Percentiles rank a stretch among this genome's conserved stretches.
Evolutionary conservation across 2,888 invertebrate species (phyloP).

Genomic region (Hypomecis punctinalis): DNA sequence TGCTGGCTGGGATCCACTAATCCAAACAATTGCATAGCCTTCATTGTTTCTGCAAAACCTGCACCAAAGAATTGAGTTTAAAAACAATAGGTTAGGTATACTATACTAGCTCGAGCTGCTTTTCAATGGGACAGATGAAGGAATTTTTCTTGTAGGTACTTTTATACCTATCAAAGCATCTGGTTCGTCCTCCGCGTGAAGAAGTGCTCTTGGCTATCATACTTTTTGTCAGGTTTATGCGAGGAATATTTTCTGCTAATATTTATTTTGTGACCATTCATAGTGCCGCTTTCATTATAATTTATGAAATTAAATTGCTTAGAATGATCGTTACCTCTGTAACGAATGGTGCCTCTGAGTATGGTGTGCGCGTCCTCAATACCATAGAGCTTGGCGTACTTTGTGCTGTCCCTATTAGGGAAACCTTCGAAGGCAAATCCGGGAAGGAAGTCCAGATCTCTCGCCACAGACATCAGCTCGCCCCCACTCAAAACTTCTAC

Average conservation of each 20-base stretch:
- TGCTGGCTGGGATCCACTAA: conserved; percentile 94
- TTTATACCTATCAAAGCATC: no score
- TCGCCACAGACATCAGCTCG: conserved; percentile 92
- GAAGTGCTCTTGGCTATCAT: no score
- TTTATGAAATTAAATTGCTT: no score
- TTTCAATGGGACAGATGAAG: no score
- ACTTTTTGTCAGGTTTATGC: no score
- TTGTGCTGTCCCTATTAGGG: conserved; percentile 97
- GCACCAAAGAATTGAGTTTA: conserved; percentile 12
- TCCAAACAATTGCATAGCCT: conserved; percentile 94
- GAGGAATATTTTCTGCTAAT: no score
- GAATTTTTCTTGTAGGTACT: no score
- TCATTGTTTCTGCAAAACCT: conserved; percentile 95
- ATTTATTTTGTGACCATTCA: no score
- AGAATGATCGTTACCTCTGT: conserved; percentile 82
- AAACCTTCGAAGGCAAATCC: conserved; percentile 98
- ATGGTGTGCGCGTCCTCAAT: conserved; percentile 95
- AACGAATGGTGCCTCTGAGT: conserved; percentile 96
- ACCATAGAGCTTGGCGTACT: conserved; percentile 94
- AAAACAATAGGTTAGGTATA: not conserved
- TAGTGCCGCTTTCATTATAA: no score
- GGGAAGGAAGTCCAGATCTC: conserved; percentile 95
- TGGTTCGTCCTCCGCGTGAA: no score
- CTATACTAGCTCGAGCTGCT: not conserved
- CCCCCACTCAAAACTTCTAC: conserved; percentile 96